Base-by-base conservation (phyloP, 2,888 invertebrate species). In the Psylliodes chrysocephalus region DNA sequence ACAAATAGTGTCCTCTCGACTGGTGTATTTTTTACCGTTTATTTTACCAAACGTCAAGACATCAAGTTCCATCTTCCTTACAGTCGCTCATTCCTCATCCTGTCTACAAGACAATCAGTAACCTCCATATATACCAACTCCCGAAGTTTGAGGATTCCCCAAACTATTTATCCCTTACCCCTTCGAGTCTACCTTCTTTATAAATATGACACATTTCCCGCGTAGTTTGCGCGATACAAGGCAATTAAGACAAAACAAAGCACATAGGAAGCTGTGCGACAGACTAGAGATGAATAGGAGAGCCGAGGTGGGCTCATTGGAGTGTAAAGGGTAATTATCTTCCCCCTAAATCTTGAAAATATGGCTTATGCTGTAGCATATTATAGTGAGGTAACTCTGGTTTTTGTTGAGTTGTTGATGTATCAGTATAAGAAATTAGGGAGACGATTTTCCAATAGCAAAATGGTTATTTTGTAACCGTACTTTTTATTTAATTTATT, bases 221-320 rank as follows among this genome's bases (percentile, higher is more conserved):
- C 63, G 51, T 59, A 68, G 59, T 63, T 66, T 68, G 63, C 52
- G 46, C 66, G 66, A 61, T 65, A 65, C 65, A 65, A 49, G 62
- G 60, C 69, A 69, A 69, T 69, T 67, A 69, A 69, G 69, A 64
- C 33, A 61, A 64, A 60, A 66, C 69, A 69, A 69, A 69, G 67
- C 69, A 53, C 64, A 63, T 60, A 60, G 64, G 63, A 62, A 52
- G 60, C 63, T 49, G 64, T 63, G 57, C 64, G 66, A 67, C 66
- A 69, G 66, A 66, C 64, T 56, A 25, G 62, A 63, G 63, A 65
- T 63, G 63, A 65, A 63, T 57, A 55, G 19, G 63, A 49, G 59
- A 40, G 49, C 49, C 30, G 59, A 18, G 59, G 49, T 49, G 49
- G 40, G 59, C 14, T 49, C 40, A 25, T 12, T 59, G 15, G 49